Conservation (phyloP, 30 jellyfish, hydroid and myxozoan genomes). For the Catostylus mosaicus region DNA sequence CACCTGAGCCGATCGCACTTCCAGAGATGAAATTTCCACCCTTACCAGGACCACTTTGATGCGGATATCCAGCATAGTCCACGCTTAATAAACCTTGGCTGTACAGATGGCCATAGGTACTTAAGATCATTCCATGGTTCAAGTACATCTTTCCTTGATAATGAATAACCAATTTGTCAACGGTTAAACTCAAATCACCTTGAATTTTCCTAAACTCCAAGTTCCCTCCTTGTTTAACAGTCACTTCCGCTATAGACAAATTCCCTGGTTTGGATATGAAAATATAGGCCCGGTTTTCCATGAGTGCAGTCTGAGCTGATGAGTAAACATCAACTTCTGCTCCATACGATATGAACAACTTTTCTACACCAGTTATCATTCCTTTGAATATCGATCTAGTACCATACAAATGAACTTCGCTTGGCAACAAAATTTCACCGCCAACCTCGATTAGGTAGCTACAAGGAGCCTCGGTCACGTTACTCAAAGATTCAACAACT, state of each 20-base stretch:
- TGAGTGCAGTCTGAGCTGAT: slow-evolving; percentile 59
- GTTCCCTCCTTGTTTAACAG: slow-evolving; percentile 52
- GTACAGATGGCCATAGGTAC: slow-evolving; percentile 60
- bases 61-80: slow-evolving; percentile 20
- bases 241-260: slow-evolving; percentile 41
- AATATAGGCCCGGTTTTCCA: slow-evolving; percentile 35
- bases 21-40: slow-evolving; percentile 39
- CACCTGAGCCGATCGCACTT: slow-evolving; percentile 43
- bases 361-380: slow-evolving; percentile 58
- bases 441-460: slow-evolving; percentile 60
- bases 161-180: slow-evolving; percentile 30
- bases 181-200: slow-evolving; percentile 39
- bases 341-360: slow-evolving; percentile 46
- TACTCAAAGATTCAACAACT: slow-evolving; percentile 59
- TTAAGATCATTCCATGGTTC: slow-evolving; percentile 50
- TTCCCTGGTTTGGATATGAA: slow-evolving; percentile 66
- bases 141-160: slow-evolving; percentile 60
- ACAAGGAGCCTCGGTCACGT: slow-evolving; percentile 73
- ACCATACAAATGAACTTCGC: slow-evolving; percentile 73
- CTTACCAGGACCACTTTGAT: slow-evolving; percentile 41
- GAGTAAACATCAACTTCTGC: slow-evolving; percentile 64
- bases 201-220: slow-evolving; percentile 43
- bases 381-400: slow-evolving; percentile 61
- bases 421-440: slow-evolving; percentile 59
- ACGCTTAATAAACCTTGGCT: slow-evolving; percentile 61